Evolutionary conservation across 1,140 invertebrate genomes (phyloP).

Genomic region (Dermatophagoides farinae): DNA sequence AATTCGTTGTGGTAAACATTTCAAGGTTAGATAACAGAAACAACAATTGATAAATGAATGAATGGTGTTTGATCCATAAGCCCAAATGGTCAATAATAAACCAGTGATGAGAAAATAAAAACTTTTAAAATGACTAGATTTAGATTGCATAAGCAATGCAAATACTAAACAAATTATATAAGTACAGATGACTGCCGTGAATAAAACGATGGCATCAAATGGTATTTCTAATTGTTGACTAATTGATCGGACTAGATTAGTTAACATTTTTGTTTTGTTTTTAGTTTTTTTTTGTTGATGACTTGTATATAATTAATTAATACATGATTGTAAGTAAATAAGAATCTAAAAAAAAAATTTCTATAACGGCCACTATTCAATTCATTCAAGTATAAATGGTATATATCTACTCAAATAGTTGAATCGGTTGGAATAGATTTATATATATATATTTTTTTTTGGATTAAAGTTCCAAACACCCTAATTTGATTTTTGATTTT

Average conservation of each 20-base stretch:
- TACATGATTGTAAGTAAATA: too few relatives aligned
- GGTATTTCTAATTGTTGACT: too few relatives aligned
- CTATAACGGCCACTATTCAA: too few relatives aligned
- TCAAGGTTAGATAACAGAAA: not conserved
- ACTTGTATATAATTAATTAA: too few relatives aligned
- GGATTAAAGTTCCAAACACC: not conserved
- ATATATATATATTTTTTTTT: not conserved
- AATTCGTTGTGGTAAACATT: not conserved
- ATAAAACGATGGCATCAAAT: not conserved
- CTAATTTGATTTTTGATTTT: not conserved
- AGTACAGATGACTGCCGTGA: not conserved
- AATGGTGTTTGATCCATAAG: not conserved
- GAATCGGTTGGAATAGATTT: too few relatives aligned
- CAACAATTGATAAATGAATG: slow-evolving; percentile 1
- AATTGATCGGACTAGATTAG: too few relatives aligned
- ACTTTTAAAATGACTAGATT: not conserved
- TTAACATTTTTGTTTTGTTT: too few relatives aligned
- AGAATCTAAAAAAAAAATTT: too few relatives aligned
- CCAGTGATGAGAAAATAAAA: not conserved
- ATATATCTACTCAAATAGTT: too few relatives aligned
- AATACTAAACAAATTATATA: not conserved
- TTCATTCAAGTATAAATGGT: too few relatives aligned
- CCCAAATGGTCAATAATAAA: not conserved
- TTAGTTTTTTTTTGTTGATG: too few relatives aligned
- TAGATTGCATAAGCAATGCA: not conserved